phyloP scores from a whole-genome alignment of 2,797 vertebrate species.

The Sebastes nivosus region DNA sequence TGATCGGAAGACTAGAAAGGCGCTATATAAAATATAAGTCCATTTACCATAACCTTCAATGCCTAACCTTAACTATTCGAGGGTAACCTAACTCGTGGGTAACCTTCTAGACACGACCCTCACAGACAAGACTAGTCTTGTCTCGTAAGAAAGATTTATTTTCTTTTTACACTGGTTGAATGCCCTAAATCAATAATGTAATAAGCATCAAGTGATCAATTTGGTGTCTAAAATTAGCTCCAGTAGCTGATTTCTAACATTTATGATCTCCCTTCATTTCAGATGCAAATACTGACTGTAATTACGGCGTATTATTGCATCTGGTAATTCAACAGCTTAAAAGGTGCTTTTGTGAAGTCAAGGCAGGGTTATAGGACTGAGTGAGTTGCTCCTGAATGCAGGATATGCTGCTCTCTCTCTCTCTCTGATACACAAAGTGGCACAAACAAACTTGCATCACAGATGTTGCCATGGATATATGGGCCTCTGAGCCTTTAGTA shows the following conservation, averaged over 20 bases:
- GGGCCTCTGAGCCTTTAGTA: conserved; percentile 61
- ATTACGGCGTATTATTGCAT: conserved; percentile 24
- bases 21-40: accelerated
- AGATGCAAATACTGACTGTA: conserved; percentile 20
- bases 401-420: conserved; percentile 24
- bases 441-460: conserved; percentile 72
- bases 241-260: not conserved
- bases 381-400: conserved; percentile 21
- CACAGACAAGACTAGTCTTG: no score
- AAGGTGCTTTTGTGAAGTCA: conserved; percentile 32
- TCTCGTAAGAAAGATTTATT: not conserved
- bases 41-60: no score
- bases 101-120: no score
- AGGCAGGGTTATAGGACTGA: not conserved
- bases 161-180: not conserved
- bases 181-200: not conserved
- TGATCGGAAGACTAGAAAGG: no score
- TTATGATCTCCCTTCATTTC: not conserved
- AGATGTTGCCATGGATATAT: conserved; percentile 78
- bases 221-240: conserved; percentile 3
- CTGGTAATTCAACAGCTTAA: conserved; percentile 1
- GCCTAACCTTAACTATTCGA: no score
- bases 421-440: conserved; percentile 25
- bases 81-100: no score
- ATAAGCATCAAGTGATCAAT: not conserved